Evolutionary conservation across 2,888 invertebrate species (phyloP).

Genomic region (Ectropis crepuscularia): DNA sequence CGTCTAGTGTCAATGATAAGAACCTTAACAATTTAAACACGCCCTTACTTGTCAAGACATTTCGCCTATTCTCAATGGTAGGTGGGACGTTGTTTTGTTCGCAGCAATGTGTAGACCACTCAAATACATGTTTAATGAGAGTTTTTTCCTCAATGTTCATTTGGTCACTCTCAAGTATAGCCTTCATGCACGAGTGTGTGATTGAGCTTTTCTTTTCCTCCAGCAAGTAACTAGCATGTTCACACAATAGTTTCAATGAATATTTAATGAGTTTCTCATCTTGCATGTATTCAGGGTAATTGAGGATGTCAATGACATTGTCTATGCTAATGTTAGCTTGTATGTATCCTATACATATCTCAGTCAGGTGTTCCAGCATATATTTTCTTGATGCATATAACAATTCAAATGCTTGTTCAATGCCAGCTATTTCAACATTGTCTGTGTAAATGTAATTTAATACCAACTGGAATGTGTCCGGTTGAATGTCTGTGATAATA

Average conservation of each 20-base stretch:
- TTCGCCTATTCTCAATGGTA: constrained; percentile 73
- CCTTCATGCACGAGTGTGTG: constrained; percentile 75
- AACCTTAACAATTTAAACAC: constrained; percentile 78
- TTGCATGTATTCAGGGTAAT: constrained; percentile 85
- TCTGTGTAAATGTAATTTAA: constrained; percentile 87
- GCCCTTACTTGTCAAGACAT: constrained; percentile 70
- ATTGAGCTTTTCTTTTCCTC: constrained; percentile 77
- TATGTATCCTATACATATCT: constrained; percentile 82
- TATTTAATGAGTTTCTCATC: constrained; percentile 79
- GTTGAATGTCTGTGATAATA: constrained; percentile 84
- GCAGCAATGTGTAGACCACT: constrained; percentile 84
- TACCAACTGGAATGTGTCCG: constrained; percentile 85
- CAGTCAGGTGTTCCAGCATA: constrained; percentile 81
- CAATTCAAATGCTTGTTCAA: constrained; percentile 86
- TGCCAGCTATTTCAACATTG: constrained; percentile 78
- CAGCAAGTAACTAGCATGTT: constrained; percentile 82
- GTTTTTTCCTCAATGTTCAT: constrained; percentile 82
- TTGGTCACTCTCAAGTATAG: constrained; percentile 77
- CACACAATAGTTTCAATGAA: constrained; percentile 83
- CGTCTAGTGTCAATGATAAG: constrained; percentile 60
- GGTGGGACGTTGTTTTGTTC: constrained; percentile 65
- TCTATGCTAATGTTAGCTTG: constrained; percentile 82
- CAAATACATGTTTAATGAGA: constrained; percentile 80
- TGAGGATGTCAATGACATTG: constrained; percentile 85
- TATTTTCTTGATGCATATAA: constrained; percentile 88